phyloP scores from a whole-genome alignment of 2,113 vertebrate species.

The Neogobius melanostomus region DNA sequence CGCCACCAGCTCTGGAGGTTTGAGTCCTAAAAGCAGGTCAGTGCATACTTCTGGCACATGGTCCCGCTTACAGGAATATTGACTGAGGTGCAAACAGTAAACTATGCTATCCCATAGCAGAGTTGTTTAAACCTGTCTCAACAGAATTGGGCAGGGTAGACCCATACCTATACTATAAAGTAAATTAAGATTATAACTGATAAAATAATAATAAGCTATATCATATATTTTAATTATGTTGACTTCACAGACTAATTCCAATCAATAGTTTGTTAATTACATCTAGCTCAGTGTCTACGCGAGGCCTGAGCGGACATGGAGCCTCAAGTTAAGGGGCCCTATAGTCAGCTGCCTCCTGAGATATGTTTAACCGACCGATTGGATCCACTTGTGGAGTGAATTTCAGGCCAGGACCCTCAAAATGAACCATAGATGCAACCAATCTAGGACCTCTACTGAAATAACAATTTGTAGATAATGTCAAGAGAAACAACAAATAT shows the following conservation, averaged over 20 bases:
- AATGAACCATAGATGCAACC: too few species aligned
- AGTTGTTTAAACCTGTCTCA: background rate
- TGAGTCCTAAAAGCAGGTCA: conserved; percentile 3
- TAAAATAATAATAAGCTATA: too few species aligned
- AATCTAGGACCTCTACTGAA: too few species aligned
- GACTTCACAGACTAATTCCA: background rate
- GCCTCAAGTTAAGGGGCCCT: too few species aligned
- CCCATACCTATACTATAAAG: background rate
- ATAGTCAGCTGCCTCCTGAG: too few species aligned
- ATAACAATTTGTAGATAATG: too few species aligned
- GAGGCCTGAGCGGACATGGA: too few species aligned
- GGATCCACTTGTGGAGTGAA: too few species aligned
- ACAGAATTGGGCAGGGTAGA: background rate
- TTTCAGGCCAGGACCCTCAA: too few species aligned
- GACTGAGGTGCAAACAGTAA: background rate
- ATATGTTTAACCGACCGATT: too few species aligned
- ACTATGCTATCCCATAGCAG: background rate
- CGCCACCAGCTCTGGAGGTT: background rate
- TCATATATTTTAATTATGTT: too few species aligned
- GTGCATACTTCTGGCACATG: background rate
- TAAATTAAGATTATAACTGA: background rate
- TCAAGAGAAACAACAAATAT: too few species aligned
- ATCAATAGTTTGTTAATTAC: background rate
- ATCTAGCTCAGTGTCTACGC: background rate
- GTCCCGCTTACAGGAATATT: background rate